Percentiles rank a stretch among this genome's conserved stretches.
These are phyloP conservation scores for Cylloceria caligata DNA, from an alignment of 2,888 invertebrate genomes.

Conservation along the genomic window DNA sequence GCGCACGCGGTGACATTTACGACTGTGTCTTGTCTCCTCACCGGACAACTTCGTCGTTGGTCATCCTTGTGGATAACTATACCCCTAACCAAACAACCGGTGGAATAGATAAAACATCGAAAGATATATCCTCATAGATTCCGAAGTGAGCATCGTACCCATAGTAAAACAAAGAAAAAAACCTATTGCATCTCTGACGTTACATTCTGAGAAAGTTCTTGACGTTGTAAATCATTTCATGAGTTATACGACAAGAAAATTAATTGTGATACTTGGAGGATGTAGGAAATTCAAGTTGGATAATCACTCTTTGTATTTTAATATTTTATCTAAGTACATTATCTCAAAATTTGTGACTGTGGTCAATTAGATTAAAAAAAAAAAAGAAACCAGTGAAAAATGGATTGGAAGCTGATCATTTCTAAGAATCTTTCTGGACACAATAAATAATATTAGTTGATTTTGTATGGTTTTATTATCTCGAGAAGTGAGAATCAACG, in stretches of 20 bases:
- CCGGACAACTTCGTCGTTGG: background rate
- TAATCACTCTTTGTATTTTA: background rate
- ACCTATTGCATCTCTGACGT: background rate
- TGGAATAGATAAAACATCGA: slow-evolving; percentile 5
- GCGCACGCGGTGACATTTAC: slow-evolving; percentile 42
- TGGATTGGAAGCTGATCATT: background rate
- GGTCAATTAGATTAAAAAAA: no score
- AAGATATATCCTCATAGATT: no score
- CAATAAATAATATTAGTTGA: slow-evolving; percentile 20
- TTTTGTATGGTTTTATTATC: background rate
- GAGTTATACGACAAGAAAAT: background rate
- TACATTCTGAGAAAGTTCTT: no score
- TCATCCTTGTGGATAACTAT: slow-evolving; percentile 8
- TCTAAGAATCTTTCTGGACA: slow-evolving; percentile 3
- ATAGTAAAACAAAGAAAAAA: background rate
- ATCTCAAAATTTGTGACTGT: no score
- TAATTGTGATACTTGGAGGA: background rate
- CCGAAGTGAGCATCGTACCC: no score
- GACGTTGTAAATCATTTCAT: background rate
- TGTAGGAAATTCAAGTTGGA: background rate
- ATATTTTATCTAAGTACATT: background rate
- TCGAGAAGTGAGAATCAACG: slow-evolving; percentile 35
- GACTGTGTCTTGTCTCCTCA: slow-evolving; percentile 20
- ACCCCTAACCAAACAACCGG: background rate
- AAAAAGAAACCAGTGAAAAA: background rate